These are phyloP conservation scores for Branchellion lobata DNA, from an alignment of 2,888 invertebrate genomes.

Conservation along the genomic window DNA sequence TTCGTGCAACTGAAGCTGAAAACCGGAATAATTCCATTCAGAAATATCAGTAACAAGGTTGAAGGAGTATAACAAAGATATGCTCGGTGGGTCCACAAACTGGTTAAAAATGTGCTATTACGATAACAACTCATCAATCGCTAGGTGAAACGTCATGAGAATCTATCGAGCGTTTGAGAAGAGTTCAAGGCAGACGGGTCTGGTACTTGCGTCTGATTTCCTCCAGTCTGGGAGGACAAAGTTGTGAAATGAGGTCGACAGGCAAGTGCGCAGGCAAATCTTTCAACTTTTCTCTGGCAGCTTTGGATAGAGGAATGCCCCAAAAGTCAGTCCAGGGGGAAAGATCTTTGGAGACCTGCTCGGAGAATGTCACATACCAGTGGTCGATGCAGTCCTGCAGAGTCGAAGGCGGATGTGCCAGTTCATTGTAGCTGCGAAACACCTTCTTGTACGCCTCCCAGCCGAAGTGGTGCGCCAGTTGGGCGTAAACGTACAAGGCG, in stretches of 20 bases:
- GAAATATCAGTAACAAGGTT: no score
- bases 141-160: no score
- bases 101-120: no score
- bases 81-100: no score
- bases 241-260: not conserved
- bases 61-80: no score
- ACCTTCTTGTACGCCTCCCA: constrained; percentile 52
- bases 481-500: constrained; percentile 52
- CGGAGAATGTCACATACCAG: constrained; percentile 52
- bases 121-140: no score
- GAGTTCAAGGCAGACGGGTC: not conserved
- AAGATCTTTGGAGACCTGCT: constrained; percentile 46
- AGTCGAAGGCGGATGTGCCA: constrained; percentile 22
- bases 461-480: constrained; percentile 52
- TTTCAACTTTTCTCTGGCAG: constrained; percentile 16
- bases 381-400: constrained; percentile 52
- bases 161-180: no score
- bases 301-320: constrained; percentile 50
- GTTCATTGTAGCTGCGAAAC: constrained; percentile 40
- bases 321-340: constrained; percentile 51
- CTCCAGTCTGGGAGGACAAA: not conserved
- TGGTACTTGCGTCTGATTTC: not conserved
- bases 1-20: no score
- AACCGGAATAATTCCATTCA: no score
- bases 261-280: not conserved